Base-by-base conservation (phyloP, 1,140 invertebrate genomes). In the Drosophila pruinosa region DNA sequence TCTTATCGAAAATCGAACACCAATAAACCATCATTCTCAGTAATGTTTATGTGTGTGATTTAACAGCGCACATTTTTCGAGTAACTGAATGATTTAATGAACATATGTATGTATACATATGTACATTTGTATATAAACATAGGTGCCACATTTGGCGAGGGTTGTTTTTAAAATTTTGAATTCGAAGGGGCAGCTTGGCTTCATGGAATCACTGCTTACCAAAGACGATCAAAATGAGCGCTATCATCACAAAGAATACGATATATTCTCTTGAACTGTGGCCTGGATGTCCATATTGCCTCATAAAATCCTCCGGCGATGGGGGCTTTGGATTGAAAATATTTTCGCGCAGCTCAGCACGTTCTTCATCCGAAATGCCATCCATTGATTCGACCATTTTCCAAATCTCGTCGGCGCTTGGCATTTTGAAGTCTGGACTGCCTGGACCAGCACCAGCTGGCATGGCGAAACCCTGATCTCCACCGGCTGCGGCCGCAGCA, bases 311-410 rank as follows among this genome's bases (percentile, higher is more conserved):
- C 34, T 91, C 89, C 19, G 89, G 67, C 2, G 80, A 78, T 10
- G 75, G 65, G 1, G 75, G 73, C 45, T 91, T 82, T 3, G 89
- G 89, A 71, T 91, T 92, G 21, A 91, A 89, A 24, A 94, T 76
- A 71, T 93, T 92, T 0, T 91, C 86, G 47, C 89, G 91, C 21
- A 94, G 64, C 36, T 92, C 91, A 10, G 92, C 92, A 15, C 92
- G 92, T 54, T 93, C 92, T 8, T 93, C 92, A 21, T 94, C 93
- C 19, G 91, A 89, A 8, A 94, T 75, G 1, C 92, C 93, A 4
- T 83, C 76, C 69, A 94, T 90, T 0, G 90, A 78, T 31, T 94
- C 92, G 22, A 94, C 78, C 81, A 94, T 88, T n/a, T 92, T 92
- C 54, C 94, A 74, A 0, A 94, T 76, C 31, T 94, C 91, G 43